Evolutionary conservation across 2,113 vertebrate genomes (phyloP), one percentile per base, ranked within the genome.

Genomic region (Oenanthe oenanthe): DNA sequence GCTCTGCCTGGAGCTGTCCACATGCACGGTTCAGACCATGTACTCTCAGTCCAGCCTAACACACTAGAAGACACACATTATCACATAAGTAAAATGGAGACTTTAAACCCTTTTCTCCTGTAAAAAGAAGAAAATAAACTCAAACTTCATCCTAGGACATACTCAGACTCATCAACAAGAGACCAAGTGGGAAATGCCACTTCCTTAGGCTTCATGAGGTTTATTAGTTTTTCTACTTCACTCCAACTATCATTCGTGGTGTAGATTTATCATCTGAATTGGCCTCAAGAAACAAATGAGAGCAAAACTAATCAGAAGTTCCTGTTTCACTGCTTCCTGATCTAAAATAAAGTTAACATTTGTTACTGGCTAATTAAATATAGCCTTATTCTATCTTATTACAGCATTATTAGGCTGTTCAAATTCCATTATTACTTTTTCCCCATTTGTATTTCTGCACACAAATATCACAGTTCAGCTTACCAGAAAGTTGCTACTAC

Each of bases 21-120:
- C 19, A 13, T 1, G 6, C 5, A 25, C 18, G 11, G 45, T 25
- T 78, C 66, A 70, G 9, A 57, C 34, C 20, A 0, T 1, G 4
- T 17, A 26, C 18, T 72, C 25, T 62, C n/a, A 58, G 14, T 48
- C 22, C 45, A 13, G 9, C 12, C 17, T 53, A 38, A 28, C 31
- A 58, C 38, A 54, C 36, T 13, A 47, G 6, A 45, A 76, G 6
- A 36, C 8, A 53, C 2, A 15, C 11, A 18, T 31, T 71, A 80
- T 5, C 70, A 68, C 16, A 11, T 13, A 53, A 76, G 19, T 38
- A 62, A 88, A 67, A 38, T 3, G 15, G 4, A 76, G 25, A 21
- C 31, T 80, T 74, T 11, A 47, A 80, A 53, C 3, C 5, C 9
- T 51, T 4, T 71, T 71, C 54, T 83, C 48, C 42, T 13, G 7